Base-by-base conservation (phyloP, 1,140 invertebrate genomes). In the Neotoxoptera formosana region DNA sequence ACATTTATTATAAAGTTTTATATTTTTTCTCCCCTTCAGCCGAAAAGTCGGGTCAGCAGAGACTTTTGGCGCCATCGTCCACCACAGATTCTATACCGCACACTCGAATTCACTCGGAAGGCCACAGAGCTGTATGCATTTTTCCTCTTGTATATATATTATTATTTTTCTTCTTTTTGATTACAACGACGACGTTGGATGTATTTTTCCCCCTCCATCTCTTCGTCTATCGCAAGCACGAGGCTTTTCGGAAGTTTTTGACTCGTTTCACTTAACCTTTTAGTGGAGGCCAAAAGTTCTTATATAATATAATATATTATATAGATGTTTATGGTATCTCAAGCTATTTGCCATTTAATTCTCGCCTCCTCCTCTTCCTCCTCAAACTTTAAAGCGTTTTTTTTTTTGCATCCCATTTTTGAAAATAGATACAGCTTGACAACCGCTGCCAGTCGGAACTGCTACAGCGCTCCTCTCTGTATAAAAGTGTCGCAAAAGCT, bases 1-100 rank as follows among this genome's bases (percentile, higher is more conserved):
- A 93, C 91, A 84, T 93, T 93, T 93, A 84, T 93, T 93, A 93
- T 84, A 93, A 93, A 93, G 76, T 93, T 93, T 51, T 93, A 86
- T 53, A 36, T 93, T 41, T 93, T 93, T 86, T 92, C 30, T 84
- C 25, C 48, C 45, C 48, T 53, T 56, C 34, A 53, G 23, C 91
- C 81, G 41, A 93, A 93, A 93, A 93, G 91, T 93, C 76, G 91
- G 91, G 91, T 93, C 91, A 93, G 91, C 48, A 86, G 34, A 92
- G 91, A 93, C 91, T 86, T 83, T 84, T 93, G 91, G 91, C 91
- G 91, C 91, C 91, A 93, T 84, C 48, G 51, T 93, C 76, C 51
- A 91, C 90, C 91, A 53, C 36, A 41, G 56, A 8, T 91, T 83
- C 67, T 48, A 83, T 45, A 81, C 91, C 76, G 67, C 51, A 53